Evolutionary conservation across 2,888 invertebrate genomes (phyloP), one percentile per base, ranked within the genome.

Genomic region (Diaperis boleti): DNA sequence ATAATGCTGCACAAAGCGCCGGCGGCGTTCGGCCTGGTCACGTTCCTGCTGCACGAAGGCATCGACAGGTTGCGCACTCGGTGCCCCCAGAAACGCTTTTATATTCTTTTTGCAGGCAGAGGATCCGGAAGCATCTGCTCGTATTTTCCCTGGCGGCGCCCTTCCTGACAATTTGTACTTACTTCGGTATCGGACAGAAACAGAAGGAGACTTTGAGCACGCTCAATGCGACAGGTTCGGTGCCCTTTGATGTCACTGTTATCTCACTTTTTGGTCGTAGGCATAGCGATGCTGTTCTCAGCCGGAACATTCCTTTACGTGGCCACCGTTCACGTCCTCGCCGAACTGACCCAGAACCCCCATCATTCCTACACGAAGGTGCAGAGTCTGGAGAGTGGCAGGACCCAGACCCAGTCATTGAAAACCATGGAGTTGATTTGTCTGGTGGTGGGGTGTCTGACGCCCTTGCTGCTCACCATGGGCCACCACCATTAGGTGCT

Each of bases 1-100:
- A 99, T 99, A 69, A 99, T 99, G 98, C 82, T 99, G 52, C 99
- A 99, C 77, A 99, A 99, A 84, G 98, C 98, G 0, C 99, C 99
- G 0, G 98, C 99, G 2, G 97, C 99, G 0, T 99, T 99, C 84
- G 99, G 98, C 0, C 85, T 99, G 10, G 98, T 98, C 31, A 96
- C 98, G n/a, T 98, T 98, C 81, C 84, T 99, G 35, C 82, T 99
- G 66, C 97, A 98, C 78, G 97, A 96, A 76, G 96, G 96, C 3
- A 87, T 98, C 18, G 98, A 98, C 68, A 87, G 93, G 79, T 87
- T 79, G 64, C 69, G 3, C n/a, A 3, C n/a, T n/a, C 5, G 10
- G n/a, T 31, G 3, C 8, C 8, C 8, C 31, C n/a, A n/a, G 8
- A 31, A 6, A 5, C 31, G 31, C n/a, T n/a, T n/a, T n/a, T 31